Percentiles rank a stretch among this genome's conserved stretches.
phyloP scores from a whole-genome alignment of 1,140 invertebrate species.

The Drosophila trapezifrons region DNA sequence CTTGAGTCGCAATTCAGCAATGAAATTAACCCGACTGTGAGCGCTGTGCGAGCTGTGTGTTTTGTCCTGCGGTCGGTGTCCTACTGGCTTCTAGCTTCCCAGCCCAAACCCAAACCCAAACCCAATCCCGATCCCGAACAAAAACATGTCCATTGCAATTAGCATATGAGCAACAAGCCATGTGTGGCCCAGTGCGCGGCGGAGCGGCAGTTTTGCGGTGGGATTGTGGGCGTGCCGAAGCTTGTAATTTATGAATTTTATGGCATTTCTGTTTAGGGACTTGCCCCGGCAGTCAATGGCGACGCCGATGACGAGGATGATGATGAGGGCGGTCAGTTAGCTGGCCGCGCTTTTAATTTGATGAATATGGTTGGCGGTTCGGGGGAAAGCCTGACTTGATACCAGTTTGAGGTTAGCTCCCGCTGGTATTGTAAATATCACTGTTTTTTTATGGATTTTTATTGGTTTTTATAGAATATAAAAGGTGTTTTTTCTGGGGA shows the following conservation, averaged over 20 bases:
- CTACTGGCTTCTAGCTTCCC: not conserved
- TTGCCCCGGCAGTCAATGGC: constrained; percentile 18
- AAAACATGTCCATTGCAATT: constrained; percentile 70
- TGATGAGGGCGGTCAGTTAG: constrained; percentile 33
- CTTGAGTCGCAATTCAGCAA: constrained; percentile 79
- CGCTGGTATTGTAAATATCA: constrained; percentile 14
- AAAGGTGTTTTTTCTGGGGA: not conserved
- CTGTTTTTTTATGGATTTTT: not conserved
- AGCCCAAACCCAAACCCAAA: not conserved
- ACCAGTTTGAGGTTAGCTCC: not conserved
- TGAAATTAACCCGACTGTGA: constrained; percentile 66
- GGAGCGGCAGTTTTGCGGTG: constrained; percentile 10
- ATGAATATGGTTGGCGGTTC: constrained; percentile 26
- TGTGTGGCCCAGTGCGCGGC: constrained; percentile 20
- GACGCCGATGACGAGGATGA: not conserved
- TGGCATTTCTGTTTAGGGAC: constrained; percentile 40
- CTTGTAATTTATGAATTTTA: constrained; percentile 59
- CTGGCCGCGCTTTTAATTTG: constrained; percentile 42
- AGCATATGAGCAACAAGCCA: constrained; percentile 48
- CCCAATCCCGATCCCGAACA: constrained; percentile 10
- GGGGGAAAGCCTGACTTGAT: constrained; percentile 1
- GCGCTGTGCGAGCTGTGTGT: constrained; percentile 26
- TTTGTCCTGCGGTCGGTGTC: constrained; percentile 29
- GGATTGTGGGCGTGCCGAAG: constrained; percentile 41
- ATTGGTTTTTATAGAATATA: constrained; percentile 3